Conservation (phyloP, 2,888 invertebrate species). For the Megamerina dolium region DNA sequence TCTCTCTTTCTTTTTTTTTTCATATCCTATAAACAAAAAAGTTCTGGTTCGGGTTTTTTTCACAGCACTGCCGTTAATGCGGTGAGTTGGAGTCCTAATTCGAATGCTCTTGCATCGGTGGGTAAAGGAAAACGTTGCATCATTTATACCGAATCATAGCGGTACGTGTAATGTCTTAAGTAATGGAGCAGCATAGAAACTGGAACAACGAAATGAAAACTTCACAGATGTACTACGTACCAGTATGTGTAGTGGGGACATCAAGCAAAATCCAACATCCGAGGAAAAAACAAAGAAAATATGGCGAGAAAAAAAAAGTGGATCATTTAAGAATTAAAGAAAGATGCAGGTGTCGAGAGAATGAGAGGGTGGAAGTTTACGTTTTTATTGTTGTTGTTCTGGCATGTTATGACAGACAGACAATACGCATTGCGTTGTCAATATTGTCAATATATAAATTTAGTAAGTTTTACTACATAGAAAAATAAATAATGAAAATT, state of each 20-base stretch:
- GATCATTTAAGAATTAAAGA: not conserved
- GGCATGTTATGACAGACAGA: no score
- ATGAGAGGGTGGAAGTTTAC: not conserved
- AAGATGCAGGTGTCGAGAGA: not conserved
- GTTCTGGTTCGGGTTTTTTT: slow-evolving; percentile 45
- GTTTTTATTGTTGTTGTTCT: not conserved
- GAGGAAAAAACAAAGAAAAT: slow-evolving; percentile 5
- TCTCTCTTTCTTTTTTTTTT: slow-evolving; percentile 11
- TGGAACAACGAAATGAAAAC: not conserved
- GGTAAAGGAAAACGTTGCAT: slow-evolving; percentile 76
- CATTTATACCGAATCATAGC: slow-evolving; percentile 67
- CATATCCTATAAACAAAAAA: slow-evolving; percentile 22
- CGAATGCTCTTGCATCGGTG: slow-evolving; percentile 72
- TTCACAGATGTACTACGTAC: not conserved
- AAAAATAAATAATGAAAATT: no score
- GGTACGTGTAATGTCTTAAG: slow-evolving; percentile 10
- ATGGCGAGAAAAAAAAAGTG: slow-evolving; percentile 11
- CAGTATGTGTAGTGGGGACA: not conserved
- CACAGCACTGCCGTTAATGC: slow-evolving; percentile 77
- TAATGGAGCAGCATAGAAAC: no score
- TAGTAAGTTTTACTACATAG: no score
- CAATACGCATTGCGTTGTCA: no score
- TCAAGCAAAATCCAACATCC: not conserved
- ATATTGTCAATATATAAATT: no score
- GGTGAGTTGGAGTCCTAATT: slow-evolving; percentile 83